These are phyloP conservation scores for Umimayanthus chanpuru DNA, from an alignment of 92 coral and sea anemone genomes.

Conservation along the genomic window DNA sequence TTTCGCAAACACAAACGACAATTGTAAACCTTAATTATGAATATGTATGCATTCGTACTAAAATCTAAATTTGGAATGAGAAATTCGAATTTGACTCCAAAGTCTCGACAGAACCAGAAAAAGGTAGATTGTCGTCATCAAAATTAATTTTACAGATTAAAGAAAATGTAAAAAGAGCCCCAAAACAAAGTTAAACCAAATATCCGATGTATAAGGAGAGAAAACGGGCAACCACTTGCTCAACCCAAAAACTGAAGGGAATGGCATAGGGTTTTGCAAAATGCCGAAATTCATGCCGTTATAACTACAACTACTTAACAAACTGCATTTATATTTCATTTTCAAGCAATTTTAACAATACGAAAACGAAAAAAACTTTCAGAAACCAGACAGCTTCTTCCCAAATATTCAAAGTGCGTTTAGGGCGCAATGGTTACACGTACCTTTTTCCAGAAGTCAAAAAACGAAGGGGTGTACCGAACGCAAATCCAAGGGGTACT, in stretches of 20 bases:
- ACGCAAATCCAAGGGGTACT: constrained; percentile 28
- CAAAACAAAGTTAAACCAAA: background rate
- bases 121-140: background rate
- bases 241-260: background rate
- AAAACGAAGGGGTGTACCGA: constrained; percentile 43
- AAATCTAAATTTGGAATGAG: constrained; percentile 53
- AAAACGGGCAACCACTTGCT: background rate
- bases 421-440: constrained; percentile 9
- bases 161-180: background rate
- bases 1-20: constrained; percentile 73
- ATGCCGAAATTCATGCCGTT: background rate
- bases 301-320: background rate
- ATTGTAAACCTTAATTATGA: constrained; percentile 38
- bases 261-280: background rate
- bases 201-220: background rate
- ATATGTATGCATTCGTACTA: constrained; percentile 50
- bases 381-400: background rate
- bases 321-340: background rate
- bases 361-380: background rate
- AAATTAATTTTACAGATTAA: background rate
- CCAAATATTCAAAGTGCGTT: background rate
- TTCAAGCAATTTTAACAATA: background rate
- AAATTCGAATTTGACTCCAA: constrained; percentile 33
- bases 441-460: constrained; percentile 8
- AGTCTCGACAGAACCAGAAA: constrained; percentile 19